Conservation (phyloP, 2,888 invertebrate genomes). For the Tryphoninae sp. region DNA sequence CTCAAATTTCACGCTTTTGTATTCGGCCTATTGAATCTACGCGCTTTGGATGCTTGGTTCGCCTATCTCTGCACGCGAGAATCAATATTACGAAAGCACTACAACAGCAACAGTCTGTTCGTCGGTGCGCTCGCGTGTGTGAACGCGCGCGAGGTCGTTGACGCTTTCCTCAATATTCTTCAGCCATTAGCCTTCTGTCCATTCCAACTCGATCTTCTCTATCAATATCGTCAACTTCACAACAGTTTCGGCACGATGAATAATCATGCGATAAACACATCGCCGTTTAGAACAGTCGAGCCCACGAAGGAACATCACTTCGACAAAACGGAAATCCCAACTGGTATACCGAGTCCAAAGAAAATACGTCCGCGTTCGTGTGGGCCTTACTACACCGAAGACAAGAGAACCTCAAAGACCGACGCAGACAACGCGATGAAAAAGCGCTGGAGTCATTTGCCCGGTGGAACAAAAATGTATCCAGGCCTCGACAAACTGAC, state of each 20-base stretch:
- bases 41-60: conserved; percentile 95
- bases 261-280: conserved; percentile 81
- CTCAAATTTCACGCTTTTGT: conserved; percentile 95
- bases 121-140: conserved; percentile 83
- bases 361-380: conserved; percentile 88
- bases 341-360: conserved; percentile 75
- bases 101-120: conserved; percentile 89
- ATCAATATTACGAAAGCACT: conserved; percentile 90
- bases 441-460: conserved; percentile 88
- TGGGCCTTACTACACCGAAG: conserved; percentile 83
- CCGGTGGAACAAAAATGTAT: conserved; percentile 86
- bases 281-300: conserved; percentile 69
- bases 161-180: conserved; percentile 89
- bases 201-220: conserved; percentile 91
- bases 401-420: conserved; percentile 82
- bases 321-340: conserved; percentile 67
- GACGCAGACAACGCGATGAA: conserved; percentile 82
- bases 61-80: conserved; percentile 93
- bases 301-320: conserved; percentile 67
- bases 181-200: conserved; percentile 91
- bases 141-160: conserved; percentile 83
- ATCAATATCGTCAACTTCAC: conserved; percentile 89
- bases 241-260: conserved; percentile 88
- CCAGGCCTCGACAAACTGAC: conserved; percentile 88
- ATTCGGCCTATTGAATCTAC: conserved; percentile 91